Evolutionary conservation across 2,888 invertebrate species (phyloP).

Genomic region (Lamellibrachia satsuma): DNA sequence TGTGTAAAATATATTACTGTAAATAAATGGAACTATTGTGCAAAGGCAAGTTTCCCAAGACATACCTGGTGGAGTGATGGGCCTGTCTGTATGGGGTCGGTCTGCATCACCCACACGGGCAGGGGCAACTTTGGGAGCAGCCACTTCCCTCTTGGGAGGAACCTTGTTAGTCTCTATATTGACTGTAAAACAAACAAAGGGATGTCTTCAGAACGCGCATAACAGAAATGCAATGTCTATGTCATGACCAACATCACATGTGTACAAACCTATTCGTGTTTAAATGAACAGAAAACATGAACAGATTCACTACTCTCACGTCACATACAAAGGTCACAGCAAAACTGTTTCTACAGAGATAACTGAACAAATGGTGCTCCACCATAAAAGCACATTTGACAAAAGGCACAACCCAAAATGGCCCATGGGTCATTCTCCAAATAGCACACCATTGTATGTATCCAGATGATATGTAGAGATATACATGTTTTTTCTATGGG

Average conservation of each 20-base stretch:
- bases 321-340: no score
- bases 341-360: no score
- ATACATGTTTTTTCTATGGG: no score
- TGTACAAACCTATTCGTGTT: background rate
- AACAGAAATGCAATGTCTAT: background rate
- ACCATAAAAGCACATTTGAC: no score
- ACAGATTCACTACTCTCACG: no score
- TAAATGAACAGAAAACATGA: background rate
- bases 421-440: no score
- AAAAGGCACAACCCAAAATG: no score
- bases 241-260: background rate
- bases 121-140: conserved; percentile 50
- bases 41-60: background rate
- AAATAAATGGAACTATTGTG: background rate
- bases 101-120: conserved; percentile 59
- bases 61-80: background rate
- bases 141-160: conserved; percentile 52
- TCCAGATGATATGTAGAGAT: no score
- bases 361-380: no score
- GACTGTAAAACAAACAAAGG: conserved; percentile 71
- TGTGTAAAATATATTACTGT: no score
- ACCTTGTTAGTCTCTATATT: conserved; percentile 78
- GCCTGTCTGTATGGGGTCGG: conserved; percentile 29
- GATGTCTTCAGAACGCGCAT: background rate
- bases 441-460: no score